Conservation (phyloP, 30 jellyfish, hydroid and myxozoan species). For the Sanderia malayensis region DNA sequence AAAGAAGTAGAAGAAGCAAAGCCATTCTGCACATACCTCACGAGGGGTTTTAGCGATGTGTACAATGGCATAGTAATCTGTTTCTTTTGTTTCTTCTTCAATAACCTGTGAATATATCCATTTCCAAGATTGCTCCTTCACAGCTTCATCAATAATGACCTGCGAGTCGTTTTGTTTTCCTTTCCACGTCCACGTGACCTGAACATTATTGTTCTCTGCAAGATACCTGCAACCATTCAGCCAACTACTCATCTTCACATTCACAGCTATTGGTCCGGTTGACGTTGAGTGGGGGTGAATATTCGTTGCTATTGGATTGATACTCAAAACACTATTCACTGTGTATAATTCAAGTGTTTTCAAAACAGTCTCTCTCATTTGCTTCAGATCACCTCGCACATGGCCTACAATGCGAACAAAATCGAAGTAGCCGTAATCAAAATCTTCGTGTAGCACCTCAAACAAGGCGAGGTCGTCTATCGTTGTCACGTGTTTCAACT, state of each 20-base stretch:
- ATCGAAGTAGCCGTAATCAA: conserved; percentile 77
- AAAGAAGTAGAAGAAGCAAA: too few species aligned
- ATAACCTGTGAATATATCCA: conserved; percentile 68
- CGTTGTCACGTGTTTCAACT: conserved; percentile 31
- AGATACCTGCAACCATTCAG: conserved; percentile 8
- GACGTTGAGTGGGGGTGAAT: too few species aligned
- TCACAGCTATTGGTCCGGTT: conserved; percentile 29
- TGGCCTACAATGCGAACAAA: conserved; percentile 74
- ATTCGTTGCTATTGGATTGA: conserved; percentile 54
- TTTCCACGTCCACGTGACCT: conserved; percentile 54
- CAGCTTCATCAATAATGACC: conserved; percentile 15
- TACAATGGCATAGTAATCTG: conserved; percentile 75
- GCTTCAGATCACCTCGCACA: conserved; percentile 65
- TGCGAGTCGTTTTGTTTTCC: conserved; percentile 35
- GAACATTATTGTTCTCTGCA: conserved; percentile 9
- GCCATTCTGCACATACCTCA: too few species aligned
- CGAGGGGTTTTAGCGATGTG: conserved; percentile 42
- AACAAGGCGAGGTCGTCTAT: conserved; percentile 60
- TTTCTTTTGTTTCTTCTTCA: conserved; percentile 52
- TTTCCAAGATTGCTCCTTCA: conserved; percentile 48
- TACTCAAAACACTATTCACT: conserved; percentile 56
- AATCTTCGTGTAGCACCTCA: conserved; percentile 56
- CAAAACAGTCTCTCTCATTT: conserved; percentile 68
- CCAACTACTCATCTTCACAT: conserved; percentile 42
- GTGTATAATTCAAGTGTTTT: conserved; percentile 50